Conservation (phyloP, 2,888 invertebrate genomes). For the Oxytorus armatus region DNA sequence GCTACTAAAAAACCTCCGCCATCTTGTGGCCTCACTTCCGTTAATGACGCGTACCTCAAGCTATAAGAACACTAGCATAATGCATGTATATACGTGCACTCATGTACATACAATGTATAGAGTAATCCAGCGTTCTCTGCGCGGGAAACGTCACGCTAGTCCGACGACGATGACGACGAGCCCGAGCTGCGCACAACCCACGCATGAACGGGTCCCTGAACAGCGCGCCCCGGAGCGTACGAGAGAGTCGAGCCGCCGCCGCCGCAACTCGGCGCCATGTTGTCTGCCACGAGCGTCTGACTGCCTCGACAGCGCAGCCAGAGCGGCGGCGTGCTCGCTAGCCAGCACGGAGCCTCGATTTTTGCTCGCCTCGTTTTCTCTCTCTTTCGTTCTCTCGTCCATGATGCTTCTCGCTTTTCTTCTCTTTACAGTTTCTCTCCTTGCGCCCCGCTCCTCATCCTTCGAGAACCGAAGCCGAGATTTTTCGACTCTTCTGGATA, state of each 20-base stretch:
- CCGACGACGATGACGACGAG: constrained; percentile 77
- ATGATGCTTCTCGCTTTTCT: constrained; percentile 43
- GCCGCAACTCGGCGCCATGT: constrained; percentile 82
- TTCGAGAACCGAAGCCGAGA: constrained; percentile 55
- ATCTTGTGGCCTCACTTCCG: constrained; percentile 83
- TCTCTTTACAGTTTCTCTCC: constrained; percentile 59
- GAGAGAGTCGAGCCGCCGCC: constrained; percentile 64
- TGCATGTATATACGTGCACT: constrained; percentile 14
- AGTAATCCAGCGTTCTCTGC: constrained; percentile 62
- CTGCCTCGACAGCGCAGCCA: constrained; percentile 71
- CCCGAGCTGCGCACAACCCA: constrained; percentile 49
- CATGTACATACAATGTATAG: constrained; percentile 15
- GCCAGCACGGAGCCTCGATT: constrained; percentile 80
- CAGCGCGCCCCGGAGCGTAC: constrained; percentile 43
- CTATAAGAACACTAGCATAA: constrained; percentile 33
- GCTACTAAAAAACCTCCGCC: constrained; percentile 73
- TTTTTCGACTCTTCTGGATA: constrained; percentile 50
- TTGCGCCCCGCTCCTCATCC: constrained; percentile 46
- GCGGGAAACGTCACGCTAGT: constrained; percentile 81
- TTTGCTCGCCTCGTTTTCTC: constrained; percentile 63
- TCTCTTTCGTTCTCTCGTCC: constrained; percentile 39
- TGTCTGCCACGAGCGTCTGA: constrained; percentile 81
- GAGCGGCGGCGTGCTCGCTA: constrained; percentile 73
- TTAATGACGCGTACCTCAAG: constrained; percentile 79
- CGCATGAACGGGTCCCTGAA: constrained; percentile 28